Evolutionary conservation across 2,888 invertebrate species (phyloP), one percentile per base, ranked within the genome.

Genomic region (Cotesia congregata): DNA sequence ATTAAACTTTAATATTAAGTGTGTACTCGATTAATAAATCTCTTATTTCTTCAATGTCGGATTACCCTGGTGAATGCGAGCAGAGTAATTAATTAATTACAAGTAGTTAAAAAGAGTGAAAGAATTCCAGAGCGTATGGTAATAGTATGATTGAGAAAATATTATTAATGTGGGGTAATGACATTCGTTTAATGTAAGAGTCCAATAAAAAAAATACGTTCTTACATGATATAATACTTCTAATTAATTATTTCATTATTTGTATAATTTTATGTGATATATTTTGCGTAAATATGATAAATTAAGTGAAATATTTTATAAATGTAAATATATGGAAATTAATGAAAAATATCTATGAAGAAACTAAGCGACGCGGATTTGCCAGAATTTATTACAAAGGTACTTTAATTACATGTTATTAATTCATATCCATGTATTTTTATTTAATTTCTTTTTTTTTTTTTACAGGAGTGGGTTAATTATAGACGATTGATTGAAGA

Each of bases 151-250:
- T 59, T 59, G 59, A 20, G 38, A 38, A 38, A 61, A 60, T n/a
- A 38, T 65, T 72, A 61, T 65, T 72, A 61, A 72, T 65, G 38
- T 50, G 64, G 64, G 65, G 60, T 72, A 65, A 64, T 50, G 60
- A 67, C 38, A 30, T 59, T 50, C 41, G 67, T 38, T 69, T 64
- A 73, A 74, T 81, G 81, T 80, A 79, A 77, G 81, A 78, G 75
- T 80, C 72, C 67, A 79, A 81, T 80, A 79, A 79, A 72, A 78
- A 80, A 72, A 78, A 80, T 73, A 77, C 79, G 79, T 79, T 81
- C 78, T 81, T 79, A 78, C 79, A 78, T 76, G 73, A 74, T 79
- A 75, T 75, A 76, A 72, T 70, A 60, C 38, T 9, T 20, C 1
- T 70, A 70, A 20, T 62, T 62, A 62, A 17, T 17, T 17, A 20